Evolutionary conservation across 2,888 invertebrate genomes (phyloP).

Genomic region (Drosophila aldrichi): DNA sequence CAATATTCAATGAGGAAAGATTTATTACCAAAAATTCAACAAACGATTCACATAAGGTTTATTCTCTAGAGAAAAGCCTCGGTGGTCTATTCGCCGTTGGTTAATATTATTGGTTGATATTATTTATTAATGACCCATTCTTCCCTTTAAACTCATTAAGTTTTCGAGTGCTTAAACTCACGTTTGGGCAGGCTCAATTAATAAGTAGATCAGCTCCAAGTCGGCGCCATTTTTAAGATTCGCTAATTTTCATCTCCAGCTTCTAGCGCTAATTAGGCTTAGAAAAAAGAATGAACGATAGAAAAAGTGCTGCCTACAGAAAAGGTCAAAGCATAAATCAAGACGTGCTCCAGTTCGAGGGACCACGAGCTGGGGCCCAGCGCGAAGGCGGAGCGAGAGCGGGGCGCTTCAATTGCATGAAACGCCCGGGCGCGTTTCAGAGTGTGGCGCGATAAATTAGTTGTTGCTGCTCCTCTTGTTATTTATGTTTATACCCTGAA

Average conservation of each 20-base stretch:
- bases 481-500: too few species aligned
- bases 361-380: background rate
- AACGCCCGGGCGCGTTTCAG: constrained; percentile 10
- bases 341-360: constrained; percentile 26
- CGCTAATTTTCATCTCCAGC: constrained; percentile 74
- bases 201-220: background rate
- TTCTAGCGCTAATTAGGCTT: constrained; percentile 74
- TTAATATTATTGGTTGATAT: too few species aligned
- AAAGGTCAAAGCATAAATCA: constrained; percentile 80
- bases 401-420: constrained; percentile 66
- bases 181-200: background rate
- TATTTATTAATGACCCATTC: too few species aligned
- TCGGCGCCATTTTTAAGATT: constrained; percentile 7
- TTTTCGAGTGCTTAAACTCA: background rate
- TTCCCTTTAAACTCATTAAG: too few species aligned
- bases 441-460: constrained; percentile 52
- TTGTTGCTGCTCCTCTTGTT: constrained; percentile 23
- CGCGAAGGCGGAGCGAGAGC: background rate
- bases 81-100: too few species aligned
- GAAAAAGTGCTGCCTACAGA: constrained; percentile 66
- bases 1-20: too few species aligned
- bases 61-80: too few species aligned
- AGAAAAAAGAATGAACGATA: constrained; percentile 27
- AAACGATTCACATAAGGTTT: too few species aligned
- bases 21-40: too few species aligned